These are phyloP conservation scores for Pedionomus torquatus DNA, from an alignment of 2,113 vertebrate species.

Conservation along the genomic window DNA sequence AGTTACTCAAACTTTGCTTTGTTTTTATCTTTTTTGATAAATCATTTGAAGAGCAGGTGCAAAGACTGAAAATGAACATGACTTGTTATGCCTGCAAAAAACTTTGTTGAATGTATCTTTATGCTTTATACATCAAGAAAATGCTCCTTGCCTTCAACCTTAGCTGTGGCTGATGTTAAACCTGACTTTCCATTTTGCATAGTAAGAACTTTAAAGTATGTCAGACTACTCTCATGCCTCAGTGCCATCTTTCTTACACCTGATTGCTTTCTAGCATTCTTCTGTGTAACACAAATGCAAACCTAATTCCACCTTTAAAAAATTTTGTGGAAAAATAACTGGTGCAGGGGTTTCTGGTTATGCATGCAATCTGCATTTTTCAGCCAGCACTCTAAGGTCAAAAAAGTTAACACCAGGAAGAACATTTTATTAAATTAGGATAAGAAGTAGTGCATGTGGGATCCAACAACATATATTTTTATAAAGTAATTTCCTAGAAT, in stretches of 20 bases:
- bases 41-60: not conserved
- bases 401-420: not conserved
- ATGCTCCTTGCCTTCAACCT: fast-evolving
- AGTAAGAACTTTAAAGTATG: not conserved
- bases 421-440: not conserved
- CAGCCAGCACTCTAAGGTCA: not conserved
- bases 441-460: not conserved
- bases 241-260: not conserved
- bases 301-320: not conserved
- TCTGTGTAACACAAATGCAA: fast-evolving
- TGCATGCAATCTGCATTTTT: fast-evolving
- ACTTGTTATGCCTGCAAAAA: not conserved
- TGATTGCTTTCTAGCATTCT: not conserved
- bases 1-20: not conserved
- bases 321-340: not conserved
- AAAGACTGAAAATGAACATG: not conserved
- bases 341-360: fast-evolving
- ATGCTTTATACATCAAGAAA: not conserved
- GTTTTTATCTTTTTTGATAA: not conserved
- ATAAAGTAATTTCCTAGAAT: not conserved
- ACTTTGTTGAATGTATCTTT: not conserved
- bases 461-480: not conserved
- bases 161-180: not conserved
- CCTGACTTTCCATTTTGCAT: not conserved
- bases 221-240: not conserved